phyloP scores from a whole-genome alignment of 2,888 invertebrate species.

The Pollenia amentaria region DNA sequence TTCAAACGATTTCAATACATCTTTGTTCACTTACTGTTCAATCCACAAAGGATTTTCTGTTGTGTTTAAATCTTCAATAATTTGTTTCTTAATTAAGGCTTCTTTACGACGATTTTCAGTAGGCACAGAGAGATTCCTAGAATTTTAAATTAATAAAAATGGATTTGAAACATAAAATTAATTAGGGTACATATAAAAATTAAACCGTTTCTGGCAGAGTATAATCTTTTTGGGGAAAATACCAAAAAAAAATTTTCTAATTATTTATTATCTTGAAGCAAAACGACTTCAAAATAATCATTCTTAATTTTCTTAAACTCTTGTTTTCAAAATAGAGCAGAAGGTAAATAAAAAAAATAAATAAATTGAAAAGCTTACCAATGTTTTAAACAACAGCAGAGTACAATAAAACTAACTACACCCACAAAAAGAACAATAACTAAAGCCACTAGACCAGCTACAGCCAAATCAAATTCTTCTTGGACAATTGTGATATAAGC shows the following conservation, averaged over 20 bases:
- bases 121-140: constrained; percentile 92
- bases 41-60: constrained; percentile 97
- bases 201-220: neutral
- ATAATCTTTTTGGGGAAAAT: too few species aligned
- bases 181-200: neutral
- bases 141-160: constrained; percentile 49
- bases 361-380: constrained; percentile 86
- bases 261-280: too few species aligned
- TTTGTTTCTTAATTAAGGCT: constrained; percentile 92
- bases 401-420: constrained; percentile 92
- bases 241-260: too few species aligned
- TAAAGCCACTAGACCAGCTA: constrained; percentile 93
- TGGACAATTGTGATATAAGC: constrained; percentile 88
- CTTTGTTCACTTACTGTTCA: constrained; percentile 89
- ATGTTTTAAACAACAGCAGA: constrained; percentile 94
- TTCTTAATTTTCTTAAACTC: too few species aligned
- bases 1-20: neutral
- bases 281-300: too few species aligned
- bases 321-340: neutral
- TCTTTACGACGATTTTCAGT: constrained; percentile 93
- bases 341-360: constrained; percentile 31
- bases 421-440: constrained; percentile 94
- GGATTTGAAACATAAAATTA: neutral
- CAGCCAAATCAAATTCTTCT: constrained; percentile 93
- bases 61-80: constrained; percentile 93